A percentile compares a stretch with the other conserved stretches of the same genome.
These are phyloP conservation scores for Limanda limanda DNA, from an alignment of 2,113 vertebrate species.

Conservation along the genomic window DNA sequence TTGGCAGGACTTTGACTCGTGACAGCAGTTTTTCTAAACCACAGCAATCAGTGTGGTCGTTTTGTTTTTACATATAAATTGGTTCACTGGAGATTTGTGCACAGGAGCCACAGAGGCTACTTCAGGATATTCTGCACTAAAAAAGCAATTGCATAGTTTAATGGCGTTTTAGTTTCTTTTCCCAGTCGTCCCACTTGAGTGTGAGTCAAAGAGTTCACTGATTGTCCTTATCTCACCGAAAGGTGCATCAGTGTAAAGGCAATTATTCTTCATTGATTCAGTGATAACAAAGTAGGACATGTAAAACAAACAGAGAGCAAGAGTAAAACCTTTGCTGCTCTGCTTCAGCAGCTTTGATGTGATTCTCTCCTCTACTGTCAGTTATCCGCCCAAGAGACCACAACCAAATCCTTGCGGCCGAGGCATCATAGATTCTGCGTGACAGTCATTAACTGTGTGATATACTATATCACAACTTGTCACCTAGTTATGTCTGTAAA, in stretches of 20 bases:
- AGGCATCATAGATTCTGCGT: slow-evolving; percentile 7
- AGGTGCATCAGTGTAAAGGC: not conserved
- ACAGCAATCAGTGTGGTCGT: not conserved
- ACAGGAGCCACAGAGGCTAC: not conserved
- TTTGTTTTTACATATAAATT: not conserved
- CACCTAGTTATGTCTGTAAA: not conserved
- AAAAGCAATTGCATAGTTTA: not conserved
- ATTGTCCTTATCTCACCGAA: slow-evolving; percentile 4
- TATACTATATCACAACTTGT: slow-evolving; percentile 4
- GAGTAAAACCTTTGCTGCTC: not conserved
- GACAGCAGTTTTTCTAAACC: no score
- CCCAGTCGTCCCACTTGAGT: not conserved
- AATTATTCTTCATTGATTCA: slow-evolving; percentile 1
- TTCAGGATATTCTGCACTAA: not conserved
- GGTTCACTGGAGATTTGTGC: not conserved
- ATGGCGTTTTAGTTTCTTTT: not conserved
- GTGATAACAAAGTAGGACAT: not conserved
- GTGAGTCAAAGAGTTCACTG: not conserved
- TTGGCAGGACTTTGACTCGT: no score
- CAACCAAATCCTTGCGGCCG: slow-evolving; percentile 8
- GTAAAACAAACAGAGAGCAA: not conserved
- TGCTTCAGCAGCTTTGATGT: no score
- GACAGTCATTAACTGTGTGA: slow-evolving; percentile 25
- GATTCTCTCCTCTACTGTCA: not conserved
- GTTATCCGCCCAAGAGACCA: slow-evolving; percentile 5